Base-by-base conservation (phyloP, 1,140 invertebrate genomes). In the Cryptotermes secundus region DNA sequence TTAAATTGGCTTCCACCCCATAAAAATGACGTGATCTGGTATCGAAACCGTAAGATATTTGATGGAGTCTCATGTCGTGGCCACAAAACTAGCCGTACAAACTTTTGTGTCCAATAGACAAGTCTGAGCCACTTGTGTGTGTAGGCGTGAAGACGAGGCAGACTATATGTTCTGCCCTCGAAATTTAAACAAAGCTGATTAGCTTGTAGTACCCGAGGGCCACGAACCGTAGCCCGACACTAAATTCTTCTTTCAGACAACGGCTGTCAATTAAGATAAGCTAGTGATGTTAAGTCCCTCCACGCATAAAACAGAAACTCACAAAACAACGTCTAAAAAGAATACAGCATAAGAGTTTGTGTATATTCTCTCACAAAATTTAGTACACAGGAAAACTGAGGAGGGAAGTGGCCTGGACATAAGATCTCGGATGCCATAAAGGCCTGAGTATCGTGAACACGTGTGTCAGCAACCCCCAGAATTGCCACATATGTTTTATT, bases 251-350 rank as follows among this genome's bases (percentile, higher is more conserved):
- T 72, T 31, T 26, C 26, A 72, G 59, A 72, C 59, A 72, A 72
- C 26, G 59, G 59, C 59, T 72, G 59, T 72, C 59, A 72, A 72
- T 72, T 72, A 72, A 72, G 59, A 72, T 72, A 72, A 72, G 59
- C 2, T 72, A 31, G 59, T 31, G 59, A 72, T 72, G 59, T 72
- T 72, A 31, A n/a, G 26, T 49, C 59, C 59, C 26, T 72, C 59
- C 59, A 72, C n/a, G 59, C 26, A 72, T 19, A 49, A 49, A 49
- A 49, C 45, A 49, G 45, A 49, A 22, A 49, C 14, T 49, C 59
- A 7, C 53, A n/a, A 59, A 12, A 59, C 53, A 59, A n/a, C 19
- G 53, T 59, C 12, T n/a, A 59, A 59, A 59, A 59, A 59, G 59
- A 72, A 72, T 14, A 72, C 59, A 72, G n/a, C 31, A n/a, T 31